Evolutionary conservation across 1,140 invertebrate species (phyloP).

Genomic region (Armadillidium nasatum): DNA sequence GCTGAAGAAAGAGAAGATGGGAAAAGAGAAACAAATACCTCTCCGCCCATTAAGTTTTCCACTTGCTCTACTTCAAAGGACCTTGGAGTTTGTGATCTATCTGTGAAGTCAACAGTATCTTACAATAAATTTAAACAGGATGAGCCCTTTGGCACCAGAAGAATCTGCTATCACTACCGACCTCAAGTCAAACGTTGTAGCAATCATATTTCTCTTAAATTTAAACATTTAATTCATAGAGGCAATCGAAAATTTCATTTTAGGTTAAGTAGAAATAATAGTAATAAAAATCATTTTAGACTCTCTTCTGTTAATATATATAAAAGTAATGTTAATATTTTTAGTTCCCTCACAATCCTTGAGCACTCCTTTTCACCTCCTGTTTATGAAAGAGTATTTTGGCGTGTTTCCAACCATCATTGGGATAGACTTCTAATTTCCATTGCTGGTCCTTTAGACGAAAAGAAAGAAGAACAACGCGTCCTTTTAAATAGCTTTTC

Average conservation of each 20-base stretch:
- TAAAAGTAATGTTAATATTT: neutral
- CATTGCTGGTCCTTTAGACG: neutral
- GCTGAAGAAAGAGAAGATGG: neutral
- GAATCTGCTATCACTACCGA: conserved; percentile 3
- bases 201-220: neutral
- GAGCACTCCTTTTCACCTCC: neutral
- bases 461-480: neutral
- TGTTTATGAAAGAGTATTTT: neutral
- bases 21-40: neutral
- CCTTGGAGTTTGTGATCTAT: neutral
- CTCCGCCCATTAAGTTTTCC: neutral
- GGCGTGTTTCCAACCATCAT: neutral
- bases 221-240: neutral
- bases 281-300: too few species aligned
- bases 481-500: neutral
- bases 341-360: neutral
- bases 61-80: neutral
- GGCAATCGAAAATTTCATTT: neutral
- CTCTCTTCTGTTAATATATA: too few species aligned
- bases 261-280: neutral
- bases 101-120: too few species aligned
- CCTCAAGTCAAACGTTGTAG: conserved; percentile 7
- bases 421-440: neutral
- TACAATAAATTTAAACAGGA: neutral
- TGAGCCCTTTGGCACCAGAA: neutral